phyloP scores from a whole-genome alignment of 2,113 vertebrate species.

The Willisornis vidua region DNA sequence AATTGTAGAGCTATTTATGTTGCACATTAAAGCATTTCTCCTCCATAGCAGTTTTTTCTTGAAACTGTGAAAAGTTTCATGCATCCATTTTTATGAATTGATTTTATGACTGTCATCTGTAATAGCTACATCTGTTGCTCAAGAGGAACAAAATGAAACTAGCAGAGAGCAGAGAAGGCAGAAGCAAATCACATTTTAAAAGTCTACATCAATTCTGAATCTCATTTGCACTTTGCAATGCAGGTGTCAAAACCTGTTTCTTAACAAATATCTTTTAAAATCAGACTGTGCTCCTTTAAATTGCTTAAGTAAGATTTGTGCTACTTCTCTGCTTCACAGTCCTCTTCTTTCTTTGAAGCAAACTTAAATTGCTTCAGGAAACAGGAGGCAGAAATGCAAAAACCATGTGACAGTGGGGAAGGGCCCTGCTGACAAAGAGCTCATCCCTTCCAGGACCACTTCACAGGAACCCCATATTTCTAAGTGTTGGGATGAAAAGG shows the following conservation, averaged over 20 bases:
- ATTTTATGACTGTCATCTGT: not conserved
- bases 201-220: not conserved
- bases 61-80: not conserved
- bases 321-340: conserved; percentile 1
- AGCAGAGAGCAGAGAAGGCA: not conserved
- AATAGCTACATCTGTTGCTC: not conserved
- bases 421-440: not conserved
- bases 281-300: not conserved
- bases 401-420: not conserved
- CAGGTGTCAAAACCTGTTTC: not conserved
- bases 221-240: not conserved
- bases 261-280: not conserved
- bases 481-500: not conserved
- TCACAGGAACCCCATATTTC: not conserved
- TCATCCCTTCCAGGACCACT: not conserved
- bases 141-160: not conserved
- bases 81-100: not conserved
- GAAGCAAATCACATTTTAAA: not conserved
- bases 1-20: not conserved
- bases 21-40: not conserved
- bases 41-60: not conserved
- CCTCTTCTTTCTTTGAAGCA: not conserved
- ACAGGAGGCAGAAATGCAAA: conserved; percentile 6
- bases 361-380: conserved; percentile 23
- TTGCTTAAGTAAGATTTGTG: not conserved